Evolutionary conservation across 1,140 invertebrate species (phyloP), one percentile per base, ranked within the genome.

Genomic region (Maconellicoccus hirsutus): DNA sequence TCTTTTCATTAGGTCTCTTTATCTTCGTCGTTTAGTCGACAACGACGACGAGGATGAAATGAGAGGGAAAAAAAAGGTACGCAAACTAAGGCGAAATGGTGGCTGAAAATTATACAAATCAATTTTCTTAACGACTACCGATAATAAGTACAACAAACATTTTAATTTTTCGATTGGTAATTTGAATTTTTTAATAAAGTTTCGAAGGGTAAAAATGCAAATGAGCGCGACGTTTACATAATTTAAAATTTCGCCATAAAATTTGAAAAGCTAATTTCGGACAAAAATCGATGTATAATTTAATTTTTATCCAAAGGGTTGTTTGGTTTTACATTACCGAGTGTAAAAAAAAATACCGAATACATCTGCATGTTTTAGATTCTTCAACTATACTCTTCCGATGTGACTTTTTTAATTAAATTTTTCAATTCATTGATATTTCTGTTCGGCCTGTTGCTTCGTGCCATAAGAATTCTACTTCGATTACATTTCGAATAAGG

Each of bases 131-230:
- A 52, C 12, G 42, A 52, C 42, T 52, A 52, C 42, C 42, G 42
- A 52, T 52, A 52, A 52, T 52, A 52, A 52, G 42, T 52, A 52
- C 42, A 8, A 52, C 42, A 52, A 52, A 52, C 42, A 52, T 52
- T 52, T 52, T 52, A 52, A 52, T 52, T 52, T 52, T 52, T 52
- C 42, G 12, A 52, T 52, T 52, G 42, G 42, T 52, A 52, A 52
- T 52, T 52, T 52, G 42, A 52, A 52, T 52, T 52, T 52, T 52
- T 52, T 52, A 52, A 52, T 52, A 52, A 52, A 52, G n/a, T 52
- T 52, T 6, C 42, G 6, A 52, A 52, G 42, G n/a, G 42, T 52
- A 52, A 52, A 52, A 8, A 52, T 52, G 42, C 42, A 52, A 52
- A 52, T 52, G 2, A 52, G 29, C n/a, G 6, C 42, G 42, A 33